These are phyloP conservation scores for Pegoplata infirma DNA, from an alignment of 2,888 invertebrate genomes.

Conservation along the genomic window DNA sequence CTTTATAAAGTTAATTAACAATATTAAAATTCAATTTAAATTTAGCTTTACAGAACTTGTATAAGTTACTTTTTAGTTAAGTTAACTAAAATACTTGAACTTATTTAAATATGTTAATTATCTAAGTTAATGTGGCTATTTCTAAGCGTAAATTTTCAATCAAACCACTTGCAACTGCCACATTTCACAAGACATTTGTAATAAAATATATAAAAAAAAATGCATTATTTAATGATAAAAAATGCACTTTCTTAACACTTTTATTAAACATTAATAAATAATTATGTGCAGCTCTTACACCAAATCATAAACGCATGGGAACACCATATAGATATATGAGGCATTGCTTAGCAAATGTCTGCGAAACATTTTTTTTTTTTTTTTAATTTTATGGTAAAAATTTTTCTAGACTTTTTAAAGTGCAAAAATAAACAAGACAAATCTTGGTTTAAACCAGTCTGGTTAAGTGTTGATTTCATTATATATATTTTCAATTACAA, in stretches of 20 bases:
- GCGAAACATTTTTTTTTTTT: too few species aligned
- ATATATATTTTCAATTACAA: too few species aligned
- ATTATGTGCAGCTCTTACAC: neutral
- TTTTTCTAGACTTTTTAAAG: too few species aligned
- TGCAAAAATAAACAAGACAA: too few species aligned
- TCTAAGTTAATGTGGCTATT: neutral
- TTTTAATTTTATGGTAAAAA: too few species aligned
- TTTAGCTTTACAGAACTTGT: neutral
- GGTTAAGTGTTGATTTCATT: too few species aligned
- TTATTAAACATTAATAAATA: neutral
- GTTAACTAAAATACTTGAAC: neutral
- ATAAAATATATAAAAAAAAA: neutral
- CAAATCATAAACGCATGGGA: too few species aligned
- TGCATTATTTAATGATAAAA: neutral
- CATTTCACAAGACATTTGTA: too few species aligned
- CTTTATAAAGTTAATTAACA: neutral
- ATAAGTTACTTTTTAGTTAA: neutral
- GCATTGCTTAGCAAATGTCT: too few species aligned
- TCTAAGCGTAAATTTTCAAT: neutral
- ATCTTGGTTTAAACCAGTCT: too few species aligned
- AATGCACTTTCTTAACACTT: neutral
- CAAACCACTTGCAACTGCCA: neutral
- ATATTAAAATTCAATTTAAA: neutral
- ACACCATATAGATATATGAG: too few species aligned
- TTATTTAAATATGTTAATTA: neutral